These are phyloP conservation scores for Anguilla rostrata DNA, from an alignment of 2,113 vertebrate genomes.

Conservation along the genomic window DNA sequence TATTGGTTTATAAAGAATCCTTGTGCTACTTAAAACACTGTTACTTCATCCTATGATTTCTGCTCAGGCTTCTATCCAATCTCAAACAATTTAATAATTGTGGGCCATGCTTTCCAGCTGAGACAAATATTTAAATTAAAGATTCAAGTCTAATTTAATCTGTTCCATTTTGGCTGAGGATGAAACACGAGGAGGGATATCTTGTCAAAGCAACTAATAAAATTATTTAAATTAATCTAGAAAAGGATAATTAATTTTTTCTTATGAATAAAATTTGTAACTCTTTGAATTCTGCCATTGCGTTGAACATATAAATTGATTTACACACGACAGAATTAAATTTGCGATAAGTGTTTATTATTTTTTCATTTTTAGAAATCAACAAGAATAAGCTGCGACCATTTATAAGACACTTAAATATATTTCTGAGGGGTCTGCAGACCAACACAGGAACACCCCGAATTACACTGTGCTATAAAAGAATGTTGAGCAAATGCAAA, in stretches of 20 bases:
- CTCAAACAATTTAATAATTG: not conserved
- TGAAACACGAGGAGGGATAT: not conserved
- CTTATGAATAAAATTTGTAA: conserved; percentile 6
- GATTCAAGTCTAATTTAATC: conserved; percentile 9
- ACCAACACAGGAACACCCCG: not conserved
- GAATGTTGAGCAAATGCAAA: not conserved
- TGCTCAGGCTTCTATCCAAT: not conserved
- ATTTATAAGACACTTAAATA: not conserved
- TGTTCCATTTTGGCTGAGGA: conserved; percentile 9
- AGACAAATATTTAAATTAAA: conserved; percentile 10
- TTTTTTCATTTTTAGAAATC: not conserved
- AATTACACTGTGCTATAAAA: not conserved
- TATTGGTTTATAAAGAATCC: not conserved
- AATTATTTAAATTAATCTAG: conserved; percentile 5
- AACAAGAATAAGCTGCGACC: not conserved
- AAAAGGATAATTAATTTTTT: conserved; percentile 8
- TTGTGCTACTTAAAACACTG: not conserved
- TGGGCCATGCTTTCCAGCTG: not conserved
- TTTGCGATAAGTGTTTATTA: conserved; percentile 20
- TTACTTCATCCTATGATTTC: not conserved
- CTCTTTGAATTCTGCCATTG: not conserved
- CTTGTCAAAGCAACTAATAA: conserved; percentile 7
- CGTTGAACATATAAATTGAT: not conserved
- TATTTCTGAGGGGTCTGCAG: not conserved
- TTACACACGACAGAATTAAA: not conserved